Base-by-base conservation (phyloP, 2,113 vertebrate species). In the Pluvialis apricaria region DNA sequence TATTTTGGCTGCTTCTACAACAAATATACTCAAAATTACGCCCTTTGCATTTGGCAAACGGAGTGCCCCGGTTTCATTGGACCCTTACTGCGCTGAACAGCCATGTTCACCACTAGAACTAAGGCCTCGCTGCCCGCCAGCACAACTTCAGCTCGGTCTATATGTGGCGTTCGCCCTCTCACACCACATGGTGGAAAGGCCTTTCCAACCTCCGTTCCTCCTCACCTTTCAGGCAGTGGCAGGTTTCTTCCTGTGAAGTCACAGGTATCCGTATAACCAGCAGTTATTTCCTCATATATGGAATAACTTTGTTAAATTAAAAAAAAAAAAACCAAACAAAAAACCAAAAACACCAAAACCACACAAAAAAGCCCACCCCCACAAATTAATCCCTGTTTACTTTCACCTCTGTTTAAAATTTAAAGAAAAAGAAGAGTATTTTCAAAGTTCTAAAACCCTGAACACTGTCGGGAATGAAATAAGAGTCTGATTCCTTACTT, bases 81-180 rank as follows among this genome's bases (percentile, higher is more conserved):
- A 15, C 38, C 60, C 47, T 18, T 15, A 10, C 40, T 36, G 73
- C 2, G 5, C 31, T 36, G 82, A 84, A 61, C 1, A 79, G 66
- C 14, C 13, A 3, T 2, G 54, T 36, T 34, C 15, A 78, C n/a
- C 24, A 68, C 85, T 31, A 42, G 42, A 61, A 47, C 40, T 11
- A 25, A 31, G 44, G 54, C n/a, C 80, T 26, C 58, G 20, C 38
- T 6, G 22, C 49, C 22, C 49, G 6, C 36, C 73, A 85, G 65
- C 60, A 52, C 29, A 55, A 7, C 45, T 49, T 26, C 64, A 66
- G 60, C 11, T 58, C 0, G 0, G 5, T 49, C 54, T 31, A 0
- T 19, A 4, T 9, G 22, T 18, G n/a, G 15, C 1, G 2, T 18
- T n/a, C 24, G 55, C 40, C 15, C 55, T 52, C 55, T 45, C 51